Percentiles rank a stretch among this genome's conserved stretches.
Conservation (phyloP, 2,113 vertebrate species). For the Stegastes partitus region DNA sequence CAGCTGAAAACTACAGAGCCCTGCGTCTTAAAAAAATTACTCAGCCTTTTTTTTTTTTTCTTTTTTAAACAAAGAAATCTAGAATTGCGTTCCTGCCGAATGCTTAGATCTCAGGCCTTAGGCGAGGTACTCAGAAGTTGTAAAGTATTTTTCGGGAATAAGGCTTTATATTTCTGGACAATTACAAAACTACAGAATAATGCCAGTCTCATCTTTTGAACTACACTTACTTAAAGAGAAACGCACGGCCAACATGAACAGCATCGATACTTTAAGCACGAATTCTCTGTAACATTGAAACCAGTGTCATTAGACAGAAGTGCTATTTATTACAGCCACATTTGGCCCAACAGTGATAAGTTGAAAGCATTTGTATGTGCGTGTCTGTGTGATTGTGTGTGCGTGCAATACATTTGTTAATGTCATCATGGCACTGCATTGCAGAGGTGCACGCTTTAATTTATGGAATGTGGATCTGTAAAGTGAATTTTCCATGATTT, state of each 20-base stretch:
- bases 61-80: not conserved
- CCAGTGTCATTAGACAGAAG: not conserved
- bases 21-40: not conserved
- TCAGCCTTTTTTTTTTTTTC: not conserved
- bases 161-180: not conserved
- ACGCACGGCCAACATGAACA: not conserved
- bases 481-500: constrained; percentile 6
- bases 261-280: too few relatives aligned
- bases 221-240: not conserved
- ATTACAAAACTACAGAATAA: not conserved
- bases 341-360: too few relatives aligned
- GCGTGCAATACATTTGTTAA: not conserved
- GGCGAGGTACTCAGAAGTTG: not conserved
- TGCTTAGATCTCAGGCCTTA: not conserved
- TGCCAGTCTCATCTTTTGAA: not conserved
- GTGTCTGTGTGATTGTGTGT: not conserved
- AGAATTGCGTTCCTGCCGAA: not conserved
- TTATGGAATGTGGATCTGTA: constrained; percentile 1
- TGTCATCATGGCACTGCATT: not conserved
- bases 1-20: not conserved
- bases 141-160: not conserved
- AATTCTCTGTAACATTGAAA: not conserved
- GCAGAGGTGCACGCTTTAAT: not conserved
- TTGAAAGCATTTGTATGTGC: too few relatives aligned
- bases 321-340: not conserved